These are phyloP conservation scores for Chondrosia reniformis DNA, from an alignment of 37 sponge, comb jelly and placozoan species.

Conservation along the genomic window DNA sequence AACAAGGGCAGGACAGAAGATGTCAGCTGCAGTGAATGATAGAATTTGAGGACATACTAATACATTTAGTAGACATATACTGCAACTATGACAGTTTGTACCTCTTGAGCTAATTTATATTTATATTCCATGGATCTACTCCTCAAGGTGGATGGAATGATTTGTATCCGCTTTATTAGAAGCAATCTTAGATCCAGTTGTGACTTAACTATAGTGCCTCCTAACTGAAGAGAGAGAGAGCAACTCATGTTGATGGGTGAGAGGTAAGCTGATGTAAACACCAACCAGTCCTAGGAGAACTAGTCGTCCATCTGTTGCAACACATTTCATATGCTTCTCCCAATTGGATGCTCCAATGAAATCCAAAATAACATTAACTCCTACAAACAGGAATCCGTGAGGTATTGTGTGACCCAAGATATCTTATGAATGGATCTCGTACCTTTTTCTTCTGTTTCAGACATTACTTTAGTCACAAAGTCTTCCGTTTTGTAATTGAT, in stretches of 20 bases:
- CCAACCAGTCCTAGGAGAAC: conserved; percentile 73
- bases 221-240: conserved; percentile 41
- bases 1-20: conserved; percentile 47
- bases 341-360: conserved; percentile 83
- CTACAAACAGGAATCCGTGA: conserved; percentile 9
- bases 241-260: background rate
- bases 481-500: conserved; percentile 78
- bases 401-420: background rate
- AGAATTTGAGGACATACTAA: background rate
- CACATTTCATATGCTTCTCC: conserved; percentile 66
- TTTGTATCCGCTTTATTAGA: conserved; percentile 61
- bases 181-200: conserved; percentile 46
- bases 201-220: conserved; percentile 33
- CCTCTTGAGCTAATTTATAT: conserved; percentile 22
- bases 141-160: conserved; percentile 66
- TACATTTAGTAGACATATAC: too few relatives aligned
- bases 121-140: conserved; percentile 68
- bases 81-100: too few relatives aligned
- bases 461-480: conserved; percentile 71
- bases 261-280: background rate
- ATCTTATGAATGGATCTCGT: background rate
- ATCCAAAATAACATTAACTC: conserved; percentile 80
- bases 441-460: conserved; percentile 62
- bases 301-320: conserved; percentile 75
- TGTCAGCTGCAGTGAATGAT: conserved; percentile 31